These are phyloP conservation scores for Hippasteria phrygiana DNA, from an alignment of 53 echinoderm and acorn worm genomes.

Conservation along the genomic window DNA sequence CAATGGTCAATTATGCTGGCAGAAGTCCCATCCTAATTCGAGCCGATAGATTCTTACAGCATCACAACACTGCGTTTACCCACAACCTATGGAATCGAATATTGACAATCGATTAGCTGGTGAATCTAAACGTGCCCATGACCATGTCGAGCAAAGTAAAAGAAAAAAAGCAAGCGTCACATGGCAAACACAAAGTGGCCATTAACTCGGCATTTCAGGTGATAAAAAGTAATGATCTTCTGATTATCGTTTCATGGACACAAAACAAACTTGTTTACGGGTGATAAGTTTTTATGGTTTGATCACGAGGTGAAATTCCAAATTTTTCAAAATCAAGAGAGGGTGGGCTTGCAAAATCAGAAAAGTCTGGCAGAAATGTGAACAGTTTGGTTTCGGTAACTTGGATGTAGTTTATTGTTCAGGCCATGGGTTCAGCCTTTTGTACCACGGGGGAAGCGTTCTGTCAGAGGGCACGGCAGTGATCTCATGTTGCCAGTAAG, in stretches of 20 bases:
- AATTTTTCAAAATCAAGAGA: no score
- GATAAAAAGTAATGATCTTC: neutral
- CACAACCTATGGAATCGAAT: conserved; percentile 17
- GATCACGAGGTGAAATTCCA: no score
- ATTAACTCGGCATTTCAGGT: conserved; percentile 20
- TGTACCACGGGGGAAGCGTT: neutral
- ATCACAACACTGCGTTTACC: neutral
- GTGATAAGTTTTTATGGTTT: neutral
- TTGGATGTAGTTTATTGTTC: no score
- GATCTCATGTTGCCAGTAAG: conserved; percentile 29
- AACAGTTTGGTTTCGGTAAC: no score
- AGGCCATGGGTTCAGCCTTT: neutral
- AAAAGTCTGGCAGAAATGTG: no score
- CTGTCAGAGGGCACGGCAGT: neutral
- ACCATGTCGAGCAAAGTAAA: neutral
- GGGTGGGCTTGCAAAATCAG: neutral
- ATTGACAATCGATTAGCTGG: neutral
- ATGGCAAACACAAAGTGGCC: neutral
- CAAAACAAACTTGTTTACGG: conserved; percentile 22
- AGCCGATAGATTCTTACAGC: neutral
- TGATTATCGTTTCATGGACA: neutral
- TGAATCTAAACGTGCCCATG: neutral
- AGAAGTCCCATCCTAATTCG: neutral
- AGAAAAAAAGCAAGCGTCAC: neutral
- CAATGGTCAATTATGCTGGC: neutral